Base-by-base conservation (phyloP, 2,113 vertebrate genomes). In the Perca schrenkii region DNA sequence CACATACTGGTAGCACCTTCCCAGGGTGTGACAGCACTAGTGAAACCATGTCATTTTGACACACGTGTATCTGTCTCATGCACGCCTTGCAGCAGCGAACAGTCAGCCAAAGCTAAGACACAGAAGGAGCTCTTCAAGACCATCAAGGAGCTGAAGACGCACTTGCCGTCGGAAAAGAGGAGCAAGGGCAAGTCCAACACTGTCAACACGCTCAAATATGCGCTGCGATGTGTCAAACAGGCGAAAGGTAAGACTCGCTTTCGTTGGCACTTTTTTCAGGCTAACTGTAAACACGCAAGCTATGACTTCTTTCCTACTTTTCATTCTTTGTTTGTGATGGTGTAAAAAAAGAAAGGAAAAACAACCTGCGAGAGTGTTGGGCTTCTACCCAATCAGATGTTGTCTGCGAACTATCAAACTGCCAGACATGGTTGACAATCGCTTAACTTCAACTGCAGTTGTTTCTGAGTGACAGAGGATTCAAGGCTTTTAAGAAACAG, bases 201-300 rank as follows among this genome's bases (percentile, higher is more conserved):
- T 0, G 90, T 98, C 83, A 97, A 96, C 0, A 97, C 97, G 0
- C 77, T 99, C 60, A 98, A 98, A 79, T 98, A 99, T 0, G 98
- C 98, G 4, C 95, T 99, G 77, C 94, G 96, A 52, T 99, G 98
- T 36, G 96, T 99, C 90, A 98, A 97, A 77, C 98, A 99, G 89
- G 97, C 99, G 78, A 96, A 97, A 97, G 98, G 98, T 99, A 95
- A 94, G 94, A 11, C 36, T 2, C 4, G 3, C 57, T 28, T 28
- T 6, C 1, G 13, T 17, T 28, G 19, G 21, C 54, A 4, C 61
- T 31, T 22, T 46, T 74, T 57, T 43, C 10, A 43, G 40, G 40
- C 10, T 43, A 43, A 11, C 40, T 43, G 40, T 43, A 43, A 43
- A 43, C 40, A 43, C 40, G 10, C 40, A 43, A 43, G 40, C 40